These are phyloP conservation scores for Diachasma alloeum DNA, from an alignment of 1,140 invertebrate species.

Conservation along the genomic window DNA sequence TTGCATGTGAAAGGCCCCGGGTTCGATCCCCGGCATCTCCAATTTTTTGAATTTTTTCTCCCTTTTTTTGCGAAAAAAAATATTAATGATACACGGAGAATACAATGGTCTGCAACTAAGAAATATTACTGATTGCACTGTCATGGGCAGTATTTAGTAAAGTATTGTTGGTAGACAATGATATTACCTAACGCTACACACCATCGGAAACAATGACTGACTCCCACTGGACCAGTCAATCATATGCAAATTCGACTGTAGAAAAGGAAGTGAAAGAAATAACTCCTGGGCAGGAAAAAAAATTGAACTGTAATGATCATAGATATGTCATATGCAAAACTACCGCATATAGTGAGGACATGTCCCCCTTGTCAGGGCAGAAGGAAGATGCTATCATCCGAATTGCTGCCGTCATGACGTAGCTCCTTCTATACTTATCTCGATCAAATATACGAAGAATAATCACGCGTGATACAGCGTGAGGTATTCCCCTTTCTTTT, in stretches of 20 bases:
- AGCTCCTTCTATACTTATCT: slow-evolving; percentile 39
- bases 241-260: slow-evolving; percentile 4
- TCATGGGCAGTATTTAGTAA: too few species aligned
- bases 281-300: slow-evolving; percentile 41
- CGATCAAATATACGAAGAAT: slow-evolving; percentile 44
- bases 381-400: slow-evolving; percentile 53
- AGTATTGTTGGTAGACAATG: too few species aligned
- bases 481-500: slow-evolving; percentile 36
- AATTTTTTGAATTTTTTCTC: slow-evolving; percentile 50
- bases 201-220: background rate
- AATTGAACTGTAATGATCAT: slow-evolving; percentile 63
- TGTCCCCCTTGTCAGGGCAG: slow-evolving; percentile 34
- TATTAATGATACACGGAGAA: too few species aligned
- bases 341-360: slow-evolving; percentile 29
- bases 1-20: slow-evolving; percentile 79
- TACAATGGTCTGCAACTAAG: too few species aligned
- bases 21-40: slow-evolving; percentile 77
- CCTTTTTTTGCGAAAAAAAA: too few species aligned
- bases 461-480: slow-evolving; percentile 47
- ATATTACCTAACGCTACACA: too few species aligned
- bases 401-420: slow-evolving; percentile 46
- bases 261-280: slow-evolving; percentile 4
- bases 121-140: too few species aligned
- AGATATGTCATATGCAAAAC: slow-evolving; percentile 65
- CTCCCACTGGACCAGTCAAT: background rate